Evolutionary conservation across 1,140 invertebrate genomes (phyloP), one percentile per base, ranked within the genome.

Genomic region (Mercenaria mercenaria): DNA sequence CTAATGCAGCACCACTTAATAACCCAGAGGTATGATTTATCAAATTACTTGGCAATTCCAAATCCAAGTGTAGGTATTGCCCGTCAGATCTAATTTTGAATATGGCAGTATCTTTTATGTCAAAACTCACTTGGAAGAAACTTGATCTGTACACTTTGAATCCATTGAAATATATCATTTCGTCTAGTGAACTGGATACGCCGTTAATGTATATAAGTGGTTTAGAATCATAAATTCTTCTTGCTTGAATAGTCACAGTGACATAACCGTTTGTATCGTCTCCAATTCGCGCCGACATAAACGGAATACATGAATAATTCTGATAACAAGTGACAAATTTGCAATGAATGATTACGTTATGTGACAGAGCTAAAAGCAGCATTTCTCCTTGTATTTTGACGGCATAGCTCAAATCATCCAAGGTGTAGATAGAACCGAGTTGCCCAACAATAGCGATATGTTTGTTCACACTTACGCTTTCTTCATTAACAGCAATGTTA

Each of bases 251-350:
- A n/a, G 92, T 91, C 20, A 93, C 77, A 32, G 74, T 87, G 23
- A 88, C 92, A 91, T 90, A 91, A 4, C 92, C 93, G 59, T 76
- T 80, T 39, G 26, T n/a, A 43, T 50, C 43, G 52, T 93, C 88
- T 3, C 92, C 92, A 23, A 89, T 90, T 76, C 92, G 82, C 2
- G 91, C 41, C 29, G 72, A 77, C 47, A 93, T 32, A 76, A 92
- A 90, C 3, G 88, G 64, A 13, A 89, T 32, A 72, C 93, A 93
- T 15, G 89, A 87, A 79, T 84, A 92, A 50, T 91, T 91, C 39
- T 88, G 52, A 59, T 90, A 91, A 64, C 93, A 93, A 34, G 88
- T 90, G 15, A 93, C 76, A 67, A 93, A 91, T 69, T 93, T 93
- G 23, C 81, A 90, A 67, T 93, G 84, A 32, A 93, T 84, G 13